Evolutionary conservation across 2,888 invertebrate genomes (phyloP), one percentile per base, ranked within the genome.

Genomic region (Linnaemya tessellans): DNA sequence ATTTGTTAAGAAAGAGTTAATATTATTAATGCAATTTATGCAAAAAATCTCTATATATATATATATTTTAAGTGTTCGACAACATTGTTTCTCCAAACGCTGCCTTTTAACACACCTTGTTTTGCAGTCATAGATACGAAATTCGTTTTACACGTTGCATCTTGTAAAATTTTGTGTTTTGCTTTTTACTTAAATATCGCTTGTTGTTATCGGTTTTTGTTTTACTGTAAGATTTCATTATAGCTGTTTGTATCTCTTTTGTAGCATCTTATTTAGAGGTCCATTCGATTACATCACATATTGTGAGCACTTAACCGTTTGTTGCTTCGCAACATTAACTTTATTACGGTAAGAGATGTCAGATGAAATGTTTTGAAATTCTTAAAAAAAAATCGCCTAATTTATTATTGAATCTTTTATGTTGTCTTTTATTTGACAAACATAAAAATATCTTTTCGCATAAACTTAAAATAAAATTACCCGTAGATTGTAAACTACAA

Each of bases 261-360:
- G 49, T 62, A 75, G 68, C 43, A 62, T 46, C 13, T 41, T 60
- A 18, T 51, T 67, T 71, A 43, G 43, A 71, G 46, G 20, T 41
- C 25, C 43, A 54, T n/a, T 1, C 68, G 74, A 75, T 75, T 81
- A 81, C 68, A 81, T 81, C 81, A 81, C 41, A 74, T 60, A 51
- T 54, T 41, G 46, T 80, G 56, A 54, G 71, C 74, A 77, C 70
- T 56, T 82, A 75, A 82, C 46, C 46, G 49, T 79, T 79, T 73
- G 58, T 78, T 56, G 60, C 56, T 68, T 46, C 41, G 30, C 49
- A 43, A 25, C 20, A 62, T 51, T 54, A 30, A 4, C 15, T 10
- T 56, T 78, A 25, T 20, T 68, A 15, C 5, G 3, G 1, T 18
- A 13, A 22, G 22, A n/a, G 41, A 25, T 65, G 46, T n/a, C 46